Evolutionary conservation across 2,797 vertebrate species (phyloP), one percentile per base, ranked within the genome.

Genomic region (Hirundo rustica): DNA sequence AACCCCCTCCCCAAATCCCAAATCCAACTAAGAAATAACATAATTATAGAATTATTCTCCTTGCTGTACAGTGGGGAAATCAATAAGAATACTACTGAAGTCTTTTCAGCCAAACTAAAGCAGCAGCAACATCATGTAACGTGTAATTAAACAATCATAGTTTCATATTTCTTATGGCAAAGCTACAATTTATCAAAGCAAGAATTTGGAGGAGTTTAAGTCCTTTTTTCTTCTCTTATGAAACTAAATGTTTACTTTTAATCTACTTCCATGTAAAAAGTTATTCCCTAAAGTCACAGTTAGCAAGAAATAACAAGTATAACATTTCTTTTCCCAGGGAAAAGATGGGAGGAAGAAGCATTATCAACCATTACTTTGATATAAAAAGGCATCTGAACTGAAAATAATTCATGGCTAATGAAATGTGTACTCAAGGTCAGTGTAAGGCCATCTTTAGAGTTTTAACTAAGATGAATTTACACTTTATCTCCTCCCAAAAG

Each of bases 351-450:
- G 16, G 57, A 95, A 67, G 29, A 85, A 85, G 83, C 32, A 68
- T 53, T 38, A 65, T 53, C 57, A 95, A 54, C 57, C 88, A 21
- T 21, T 91, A 11, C 53, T 95, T 96, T 93, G 68, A 80, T 91
- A 83, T 53, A 64, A 94, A 96, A 97, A 93, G 34, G 6, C 17
- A 74, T 91, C 74, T 75, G 38, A 96, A 95, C 80, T 57, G 36
- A 95, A 92, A 96, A 95, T 55, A 93, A 40, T 85, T 92, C 13
- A 81, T 50, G 68, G 30, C 61, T 96, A 92, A 92, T 88, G 34
- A 96, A 97, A 89, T 60, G 55, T 53, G 47, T 44, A 88, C 61
- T 91, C 79, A 95, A 96, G 81, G 83, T 91, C 83, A 96, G 13
- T 88, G 38, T 65, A 90, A 92, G 78, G 32, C 17, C 93, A 71